phyloP scores from a whole-genome alignment of 2,797 vertebrate species.

The Arctocebus calabarensis region DNA sequence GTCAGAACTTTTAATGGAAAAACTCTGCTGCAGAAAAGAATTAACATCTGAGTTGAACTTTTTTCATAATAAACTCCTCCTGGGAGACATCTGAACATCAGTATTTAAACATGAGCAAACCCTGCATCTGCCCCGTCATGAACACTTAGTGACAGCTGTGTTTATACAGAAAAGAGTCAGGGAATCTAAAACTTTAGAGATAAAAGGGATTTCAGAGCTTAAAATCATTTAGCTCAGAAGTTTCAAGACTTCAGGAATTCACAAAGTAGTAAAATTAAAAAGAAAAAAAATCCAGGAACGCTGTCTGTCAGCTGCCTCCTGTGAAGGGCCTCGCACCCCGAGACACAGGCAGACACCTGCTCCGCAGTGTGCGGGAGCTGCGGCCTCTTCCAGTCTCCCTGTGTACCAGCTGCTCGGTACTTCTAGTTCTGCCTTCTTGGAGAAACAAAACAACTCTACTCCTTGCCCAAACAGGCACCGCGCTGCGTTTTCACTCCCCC shows the following conservation, averaged over 20 bases:
- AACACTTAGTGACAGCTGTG: neutral
- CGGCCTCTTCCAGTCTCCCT: neutral
- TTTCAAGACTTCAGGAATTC: neutral
- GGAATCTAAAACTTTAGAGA: neutral
- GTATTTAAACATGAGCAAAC: neutral
- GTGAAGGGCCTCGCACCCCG: neutral
- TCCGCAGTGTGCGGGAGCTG: accelerated
- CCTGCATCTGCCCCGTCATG: neutral
- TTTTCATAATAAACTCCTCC: neutral
- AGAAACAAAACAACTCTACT: neutral
- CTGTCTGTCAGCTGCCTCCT: neutral
- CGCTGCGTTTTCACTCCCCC: accelerated
- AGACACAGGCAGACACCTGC: accelerated
- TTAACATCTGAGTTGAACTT: neutral
- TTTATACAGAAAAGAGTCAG: neutral
- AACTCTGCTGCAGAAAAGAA: neutral
- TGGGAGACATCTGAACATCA: neutral
- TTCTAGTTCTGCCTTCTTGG: neutral
- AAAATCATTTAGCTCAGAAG: neutral
- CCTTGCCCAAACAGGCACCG: neutral
- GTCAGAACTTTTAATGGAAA: neutral
- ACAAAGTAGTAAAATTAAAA: conserved; percentile 7
- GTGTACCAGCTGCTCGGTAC: neutral
- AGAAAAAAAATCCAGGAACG: neutral
- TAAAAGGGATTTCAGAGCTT: neutral